Percentiles rank a stretch among this genome's conserved stretches.
Evolutionary conservation across 1,140 invertebrate species (phyloP).

Genomic region (Agraylea sexmaculata): DNA sequence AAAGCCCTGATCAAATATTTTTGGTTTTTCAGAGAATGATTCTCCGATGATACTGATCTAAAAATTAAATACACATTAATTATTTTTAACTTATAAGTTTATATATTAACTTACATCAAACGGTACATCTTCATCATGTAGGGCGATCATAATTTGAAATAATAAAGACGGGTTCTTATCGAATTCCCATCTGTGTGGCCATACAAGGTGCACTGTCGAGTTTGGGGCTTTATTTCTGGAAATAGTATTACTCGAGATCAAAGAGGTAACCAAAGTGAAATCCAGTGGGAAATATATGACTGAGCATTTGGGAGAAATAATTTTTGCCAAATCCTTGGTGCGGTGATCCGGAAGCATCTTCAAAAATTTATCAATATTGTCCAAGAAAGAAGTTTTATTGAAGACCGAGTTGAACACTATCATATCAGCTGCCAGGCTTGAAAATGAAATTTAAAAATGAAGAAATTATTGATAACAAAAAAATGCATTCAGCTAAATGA

Average conservation of each 20-base stretch:
- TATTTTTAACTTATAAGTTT: neutral
- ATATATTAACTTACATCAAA: slow-evolving; percentile 33
- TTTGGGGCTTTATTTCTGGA: neutral
- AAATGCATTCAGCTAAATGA: neutral
- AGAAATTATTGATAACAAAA: slow-evolving; percentile 11
- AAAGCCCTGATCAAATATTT: slow-evolving; percentile 41
- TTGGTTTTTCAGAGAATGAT: slow-evolving; percentile 42
- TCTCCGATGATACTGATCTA: slow-evolving; percentile 18
- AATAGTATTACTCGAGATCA: slow-evolving; percentile 1
- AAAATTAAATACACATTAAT: slow-evolving; percentile 4
- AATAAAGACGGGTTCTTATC: slow-evolving; percentile 62
- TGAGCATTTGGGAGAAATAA: slow-evolving; percentile 47
- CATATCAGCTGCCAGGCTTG: slow-evolving; percentile 56
- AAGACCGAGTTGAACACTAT: slow-evolving; percentile 63
- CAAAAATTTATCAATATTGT: slow-evolving; percentile 48
- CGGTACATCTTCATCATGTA: slow-evolving; percentile 41
- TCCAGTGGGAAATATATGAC: slow-evolving; percentile 57
- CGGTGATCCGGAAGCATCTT: slow-evolving; percentile 56
- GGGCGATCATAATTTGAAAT: slow-evolving; percentile 42
- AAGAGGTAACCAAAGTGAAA: slow-evolving; percentile 27
- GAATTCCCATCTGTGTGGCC: slow-evolving; percentile 74
- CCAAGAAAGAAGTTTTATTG: slow-evolving; percentile 55
- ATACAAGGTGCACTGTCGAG: slow-evolving; percentile 49
- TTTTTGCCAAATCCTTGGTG: slow-evolving; percentile 41
- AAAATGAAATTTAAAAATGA: slow-evolving; percentile 24